A percentile compares a stretch with the other conserved stretches of the same genome.
These are phyloP conservation scores for Coptodon rendalli DNA, from an alignment of 2,113 vertebrate species.

Conservation along the genomic window DNA sequence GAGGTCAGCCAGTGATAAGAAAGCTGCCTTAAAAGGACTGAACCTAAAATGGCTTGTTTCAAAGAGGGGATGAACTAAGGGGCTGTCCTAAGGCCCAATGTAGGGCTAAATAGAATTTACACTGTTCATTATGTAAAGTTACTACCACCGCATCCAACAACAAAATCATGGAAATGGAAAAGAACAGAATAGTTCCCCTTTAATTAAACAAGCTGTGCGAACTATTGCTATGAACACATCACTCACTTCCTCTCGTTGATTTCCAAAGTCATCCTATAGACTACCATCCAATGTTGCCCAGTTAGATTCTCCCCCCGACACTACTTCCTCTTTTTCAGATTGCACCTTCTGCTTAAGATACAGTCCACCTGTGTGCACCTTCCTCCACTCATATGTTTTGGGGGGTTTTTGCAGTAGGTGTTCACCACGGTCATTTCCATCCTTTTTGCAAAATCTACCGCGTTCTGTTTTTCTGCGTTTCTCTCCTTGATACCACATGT, in stretches of 20 bases:
- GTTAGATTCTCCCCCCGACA: background rate
- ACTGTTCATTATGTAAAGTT: background rate
- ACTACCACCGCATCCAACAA: background rate
- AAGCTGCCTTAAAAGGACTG: background rate
- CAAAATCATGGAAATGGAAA: background rate
- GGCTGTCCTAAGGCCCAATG: background rate
- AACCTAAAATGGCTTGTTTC: background rate
- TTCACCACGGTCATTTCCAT: background rate
- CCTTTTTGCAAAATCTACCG: background rate
- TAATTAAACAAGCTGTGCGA: background rate
- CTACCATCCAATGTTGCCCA: fast-evolving
- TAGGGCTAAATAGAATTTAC: background rate
- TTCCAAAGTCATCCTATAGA: background rate
- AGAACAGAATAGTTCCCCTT: background rate
- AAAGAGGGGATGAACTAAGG: background rate
- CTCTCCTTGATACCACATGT: background rate
- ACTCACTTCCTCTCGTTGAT: background rate
- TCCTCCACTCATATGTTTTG: background rate
- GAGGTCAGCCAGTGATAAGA: background rate
- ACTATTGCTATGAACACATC: background rate
- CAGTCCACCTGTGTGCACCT: background rate
- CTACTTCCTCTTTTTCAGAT: background rate
- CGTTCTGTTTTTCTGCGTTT: fast-evolving
- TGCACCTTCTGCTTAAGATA: background rate
- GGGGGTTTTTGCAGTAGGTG: background rate